phyloP scores from a whole-genome alignment of 2,113 vertebrate species.

The Opisthocomus hoazin region DNA sequence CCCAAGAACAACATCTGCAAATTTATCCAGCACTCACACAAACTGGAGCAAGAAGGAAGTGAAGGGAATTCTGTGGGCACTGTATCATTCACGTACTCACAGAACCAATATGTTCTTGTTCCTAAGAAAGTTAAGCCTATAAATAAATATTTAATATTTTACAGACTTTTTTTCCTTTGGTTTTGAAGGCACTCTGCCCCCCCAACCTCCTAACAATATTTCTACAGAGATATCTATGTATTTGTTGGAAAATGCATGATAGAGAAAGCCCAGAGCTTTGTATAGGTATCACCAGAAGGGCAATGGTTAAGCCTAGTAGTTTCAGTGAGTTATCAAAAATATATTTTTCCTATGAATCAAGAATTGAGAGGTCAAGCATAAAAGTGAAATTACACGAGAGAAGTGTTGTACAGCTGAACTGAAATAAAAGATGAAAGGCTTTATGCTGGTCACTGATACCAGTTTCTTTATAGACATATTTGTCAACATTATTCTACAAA shows the following conservation, averaged over 20 bases:
- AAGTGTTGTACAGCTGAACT: slow-evolving; percentile 12
- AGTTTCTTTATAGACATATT: not conserved
- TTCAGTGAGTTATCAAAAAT: slow-evolving; percentile 60
- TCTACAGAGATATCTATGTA: slow-evolving; percentile 36
- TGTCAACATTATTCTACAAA: not conserved
- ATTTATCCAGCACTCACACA: not conserved
- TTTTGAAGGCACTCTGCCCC: not conserved
- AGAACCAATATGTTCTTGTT: not conserved
- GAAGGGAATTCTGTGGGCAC: not conserved
- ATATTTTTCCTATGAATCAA: slow-evolving; percentile 58
- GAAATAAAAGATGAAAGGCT: slow-evolving; percentile 38
- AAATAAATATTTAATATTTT: not conserved
- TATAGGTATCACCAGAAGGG: slow-evolving; percentile 53
- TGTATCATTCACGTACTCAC: not conserved
- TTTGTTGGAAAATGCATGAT: slow-evolving; percentile 57
- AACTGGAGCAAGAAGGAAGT: not conserved
- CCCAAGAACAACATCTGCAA: not conserved
- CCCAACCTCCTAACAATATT: not conserved
- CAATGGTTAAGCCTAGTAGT: slow-evolving; percentile 22
- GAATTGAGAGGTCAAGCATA: slow-evolving; percentile 62
- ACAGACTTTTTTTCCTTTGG: not conserved
- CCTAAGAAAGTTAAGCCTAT: not conserved
- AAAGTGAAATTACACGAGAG: slow-evolving; percentile 58
- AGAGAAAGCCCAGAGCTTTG: slow-evolving; percentile 37
- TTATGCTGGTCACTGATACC: not conserved